These are phyloP conservation scores for Gyrodactylus bullatarudis DNA, from an alignment of 1,140 invertebrate genomes.

Conservation along the genomic window DNA sequence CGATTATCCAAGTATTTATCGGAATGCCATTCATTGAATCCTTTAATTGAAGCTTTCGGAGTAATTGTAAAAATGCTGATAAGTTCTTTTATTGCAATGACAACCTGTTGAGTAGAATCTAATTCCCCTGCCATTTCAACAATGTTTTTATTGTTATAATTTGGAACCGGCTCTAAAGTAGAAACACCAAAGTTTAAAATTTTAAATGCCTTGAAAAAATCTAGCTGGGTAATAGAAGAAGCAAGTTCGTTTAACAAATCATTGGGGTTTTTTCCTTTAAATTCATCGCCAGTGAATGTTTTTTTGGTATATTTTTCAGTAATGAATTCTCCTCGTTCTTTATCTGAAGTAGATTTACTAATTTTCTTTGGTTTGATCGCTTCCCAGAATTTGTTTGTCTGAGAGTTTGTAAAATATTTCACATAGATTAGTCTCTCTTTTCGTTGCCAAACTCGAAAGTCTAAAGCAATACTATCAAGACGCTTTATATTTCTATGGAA, in stretches of 20 bases:
- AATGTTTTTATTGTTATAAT: neutral
- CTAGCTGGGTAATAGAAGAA: neutral
- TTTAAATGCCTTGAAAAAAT: neutral
- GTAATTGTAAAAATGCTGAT: neutral
- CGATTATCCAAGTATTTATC: neutral
- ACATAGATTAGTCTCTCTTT: neutral
- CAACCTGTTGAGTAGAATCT: neutral
- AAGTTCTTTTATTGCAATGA: neutral
- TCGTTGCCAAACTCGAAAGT: neutral
- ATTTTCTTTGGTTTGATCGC: neutral
- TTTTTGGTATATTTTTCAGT: neutral
- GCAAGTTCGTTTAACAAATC: neutral
- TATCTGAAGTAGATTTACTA: neutral
- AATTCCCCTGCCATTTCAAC: neutral
- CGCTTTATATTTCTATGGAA: neutral
- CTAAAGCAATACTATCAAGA: neutral
- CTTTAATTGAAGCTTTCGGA: neutral
- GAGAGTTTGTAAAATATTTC: neutral
- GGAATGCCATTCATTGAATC: neutral
- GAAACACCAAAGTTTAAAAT: neutral
- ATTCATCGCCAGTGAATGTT: neutral
- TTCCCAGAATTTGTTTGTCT: neutral
- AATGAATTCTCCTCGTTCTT: neutral
- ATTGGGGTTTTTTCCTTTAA: neutral
- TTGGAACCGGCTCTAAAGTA: neutral